A percentile compares a stretch with the other conserved stretches of the same genome.
phyloP scores from a whole-genome alignment of 2,888 invertebrate genomes.

The Parnassius apollo region DNA sequence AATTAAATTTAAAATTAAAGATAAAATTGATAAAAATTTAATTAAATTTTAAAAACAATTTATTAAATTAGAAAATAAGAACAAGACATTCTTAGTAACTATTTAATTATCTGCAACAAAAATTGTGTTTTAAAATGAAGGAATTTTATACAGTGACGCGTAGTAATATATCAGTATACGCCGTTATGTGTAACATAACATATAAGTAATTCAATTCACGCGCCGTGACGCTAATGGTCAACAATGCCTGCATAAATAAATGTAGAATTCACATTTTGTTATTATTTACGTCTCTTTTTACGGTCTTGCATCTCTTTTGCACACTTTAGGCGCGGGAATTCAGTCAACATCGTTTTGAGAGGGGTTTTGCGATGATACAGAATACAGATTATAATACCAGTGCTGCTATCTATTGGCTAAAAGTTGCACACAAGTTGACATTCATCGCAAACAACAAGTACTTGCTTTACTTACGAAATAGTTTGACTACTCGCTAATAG shows the following conservation, averaged over 20 bases:
- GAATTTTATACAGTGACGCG: too few species aligned
- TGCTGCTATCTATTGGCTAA: conserved; percentile 21
- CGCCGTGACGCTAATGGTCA: not conserved
- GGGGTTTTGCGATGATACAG: conserved; percentile 41
- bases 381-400: conserved; percentile 1
- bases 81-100: too few species aligned
- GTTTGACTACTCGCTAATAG: conserved; percentile 23
- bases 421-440: not conserved
- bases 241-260: not conserved
- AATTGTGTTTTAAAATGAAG: too few species aligned
- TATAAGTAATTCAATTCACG: not conserved
- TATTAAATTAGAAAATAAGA: too few species aligned
- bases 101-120: too few species aligned
- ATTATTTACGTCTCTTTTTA: conserved; percentile 61
- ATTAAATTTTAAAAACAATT: too few species aligned
- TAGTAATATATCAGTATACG: too few species aligned
- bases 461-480: not conserved
- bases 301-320: conserved; percentile 44
- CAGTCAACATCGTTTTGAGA: conserved; percentile 37
- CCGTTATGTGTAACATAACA: too few species aligned
- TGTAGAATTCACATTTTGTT: conserved; percentile 47
- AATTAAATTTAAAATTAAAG: too few species aligned
- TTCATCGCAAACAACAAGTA: too few species aligned
- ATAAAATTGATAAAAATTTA: too few species aligned
- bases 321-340: conserved; percentile 29